These are phyloP conservation scores for Sinosuthora webbiana DNA, from an alignment of 2,113 vertebrate genomes.

Conservation along the genomic window DNA sequence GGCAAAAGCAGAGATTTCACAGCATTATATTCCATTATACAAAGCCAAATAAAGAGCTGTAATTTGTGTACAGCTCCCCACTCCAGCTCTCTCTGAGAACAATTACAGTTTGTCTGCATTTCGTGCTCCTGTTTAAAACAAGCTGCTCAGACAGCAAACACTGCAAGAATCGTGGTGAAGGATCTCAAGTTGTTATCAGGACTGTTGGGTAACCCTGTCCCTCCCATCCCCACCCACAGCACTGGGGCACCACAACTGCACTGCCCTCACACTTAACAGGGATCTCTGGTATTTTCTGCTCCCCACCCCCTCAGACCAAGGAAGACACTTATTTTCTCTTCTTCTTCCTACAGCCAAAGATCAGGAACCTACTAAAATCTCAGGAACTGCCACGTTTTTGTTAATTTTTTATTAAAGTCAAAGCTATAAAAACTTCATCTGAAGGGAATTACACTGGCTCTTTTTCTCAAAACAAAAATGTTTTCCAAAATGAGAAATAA, in stretches of 20 bases:
- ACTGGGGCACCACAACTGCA: neutral
- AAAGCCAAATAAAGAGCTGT: neutral
- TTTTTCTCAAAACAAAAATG: neutral
- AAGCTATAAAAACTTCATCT: neutral
- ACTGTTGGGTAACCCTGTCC: neutral
- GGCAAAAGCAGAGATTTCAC: neutral
- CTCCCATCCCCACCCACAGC: neutral
- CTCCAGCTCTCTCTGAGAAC: neutral
- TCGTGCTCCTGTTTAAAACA: neutral
- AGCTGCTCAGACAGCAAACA: neutral
- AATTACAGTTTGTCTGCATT: neutral
- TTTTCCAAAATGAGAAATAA: neutral
- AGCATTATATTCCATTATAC: neutral
- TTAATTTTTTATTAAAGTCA: neutral
- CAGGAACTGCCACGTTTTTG: accelerated
- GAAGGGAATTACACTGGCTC: neutral
- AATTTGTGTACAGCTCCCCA: neutral
- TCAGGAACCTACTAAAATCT: neutral
- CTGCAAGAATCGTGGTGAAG: accelerated
- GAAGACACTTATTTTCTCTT: neutral
- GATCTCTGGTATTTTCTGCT: neutral
- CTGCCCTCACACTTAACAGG: neutral
- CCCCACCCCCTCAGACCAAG: neutral
- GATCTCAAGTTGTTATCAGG: neutral
- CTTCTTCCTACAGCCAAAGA: neutral